phyloP scores from a whole-genome alignment of 2,113 vertebrate genomes.

The Rhynchomys soricoides region DNA sequence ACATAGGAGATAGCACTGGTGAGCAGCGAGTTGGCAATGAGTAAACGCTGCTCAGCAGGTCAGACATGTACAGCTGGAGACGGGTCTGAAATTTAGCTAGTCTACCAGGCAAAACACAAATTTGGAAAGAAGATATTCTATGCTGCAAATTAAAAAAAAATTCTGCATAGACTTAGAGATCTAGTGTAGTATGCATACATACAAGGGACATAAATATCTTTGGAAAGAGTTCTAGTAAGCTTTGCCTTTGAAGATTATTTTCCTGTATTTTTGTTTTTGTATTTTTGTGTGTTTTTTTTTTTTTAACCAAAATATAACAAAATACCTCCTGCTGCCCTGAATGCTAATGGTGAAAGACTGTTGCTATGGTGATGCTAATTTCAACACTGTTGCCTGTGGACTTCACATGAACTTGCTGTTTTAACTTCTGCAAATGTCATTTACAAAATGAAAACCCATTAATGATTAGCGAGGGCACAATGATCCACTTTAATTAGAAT shows the following conservation, averaged over 20 bases:
- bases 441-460: conserved; percentile 91
- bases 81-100: conserved; percentile 78
- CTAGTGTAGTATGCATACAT: background rate
- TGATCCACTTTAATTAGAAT: conserved; percentile 91
- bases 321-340: conserved; percentile 87
- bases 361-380: conserved; percentile 91
- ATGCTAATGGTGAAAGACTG: conserved; percentile 90
- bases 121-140: conserved; percentile 36
- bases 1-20: conserved; percentile 61
- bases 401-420: conserved; percentile 89
- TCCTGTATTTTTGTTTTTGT: conserved; percentile 68
- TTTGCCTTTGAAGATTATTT: conserved; percentile 77
- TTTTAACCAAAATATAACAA: conserved; percentile 86
- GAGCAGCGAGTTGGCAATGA: conserved; percentile 79
- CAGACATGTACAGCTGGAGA: conserved; percentile 77
- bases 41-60: conserved; percentile 79
- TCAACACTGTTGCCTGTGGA: conserved; percentile 90
- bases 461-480: conserved; percentile 90
- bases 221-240: conserved; percentile 61
- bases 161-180: conserved; percentile 30
- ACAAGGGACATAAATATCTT: conserved; percentile 71
- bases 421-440: conserved; percentile 92
- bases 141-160: conserved; percentile 40
- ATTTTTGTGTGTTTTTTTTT: background rate
- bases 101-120: conserved; percentile 72